These are phyloP conservation scores for Aix galericulata DNA, from an alignment of 2,113 vertebrate genomes.

Conservation along the genomic window DNA sequence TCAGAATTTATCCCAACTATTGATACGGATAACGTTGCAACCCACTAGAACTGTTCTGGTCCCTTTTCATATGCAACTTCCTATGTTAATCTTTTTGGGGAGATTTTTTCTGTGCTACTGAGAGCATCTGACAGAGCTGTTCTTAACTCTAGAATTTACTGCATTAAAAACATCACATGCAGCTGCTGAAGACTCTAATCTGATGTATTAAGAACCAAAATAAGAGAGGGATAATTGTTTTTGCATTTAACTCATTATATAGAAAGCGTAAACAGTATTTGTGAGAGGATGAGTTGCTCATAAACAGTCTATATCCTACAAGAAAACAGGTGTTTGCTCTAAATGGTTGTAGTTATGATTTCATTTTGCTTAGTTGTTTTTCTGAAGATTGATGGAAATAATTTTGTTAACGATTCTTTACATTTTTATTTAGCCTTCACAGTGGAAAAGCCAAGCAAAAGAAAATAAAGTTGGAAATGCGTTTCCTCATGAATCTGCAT, in stretches of 20 bases:
- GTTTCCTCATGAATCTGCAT: conserved; percentile 71
- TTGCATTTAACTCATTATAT: not conserved
- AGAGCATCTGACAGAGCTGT: not conserved
- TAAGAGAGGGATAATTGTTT: not conserved
- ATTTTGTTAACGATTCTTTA: not conserved
- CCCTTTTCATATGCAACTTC: not conserved
- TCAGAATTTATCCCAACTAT: not conserved
- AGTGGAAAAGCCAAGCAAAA: conserved; percentile 80
- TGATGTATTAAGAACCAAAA: not conserved
- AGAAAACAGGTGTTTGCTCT: not conserved
- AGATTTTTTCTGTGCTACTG: not conserved
- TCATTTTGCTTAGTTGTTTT: not conserved
- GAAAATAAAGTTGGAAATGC: conserved; percentile 75
- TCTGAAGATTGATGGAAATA: not conserved
- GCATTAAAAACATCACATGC: not conserved
- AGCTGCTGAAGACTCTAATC: not conserved
- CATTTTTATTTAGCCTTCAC: conserved; percentile 66
- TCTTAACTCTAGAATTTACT: not conserved
- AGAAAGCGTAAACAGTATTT: not conserved
- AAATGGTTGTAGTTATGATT: not conserved
- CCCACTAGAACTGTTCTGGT: not conserved
- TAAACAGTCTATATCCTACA: not conserved
- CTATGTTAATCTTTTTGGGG: not conserved
- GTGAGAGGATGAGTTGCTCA: not conserved
- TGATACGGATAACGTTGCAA: not conserved